Conservation (phyloP, 2,797 vertebrate species). For the Naso thynnoides region DNA sequence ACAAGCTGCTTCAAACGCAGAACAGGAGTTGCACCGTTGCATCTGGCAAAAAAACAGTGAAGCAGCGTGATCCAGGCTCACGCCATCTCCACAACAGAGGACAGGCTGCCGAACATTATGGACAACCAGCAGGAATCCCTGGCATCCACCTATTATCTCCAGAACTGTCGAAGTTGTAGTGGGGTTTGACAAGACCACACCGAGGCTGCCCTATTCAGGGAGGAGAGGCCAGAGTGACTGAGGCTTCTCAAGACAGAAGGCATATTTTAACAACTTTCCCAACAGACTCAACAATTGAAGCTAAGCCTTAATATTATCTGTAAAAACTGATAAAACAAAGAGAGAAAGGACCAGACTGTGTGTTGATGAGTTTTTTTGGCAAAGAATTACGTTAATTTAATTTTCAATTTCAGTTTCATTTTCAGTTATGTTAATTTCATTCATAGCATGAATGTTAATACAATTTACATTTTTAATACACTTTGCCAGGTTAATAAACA, state of each 20-base stretch:
- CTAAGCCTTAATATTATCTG: background rate
- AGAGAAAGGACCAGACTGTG: background rate
- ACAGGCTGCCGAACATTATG: conserved; percentile 74
- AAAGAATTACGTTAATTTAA: too few species aligned
- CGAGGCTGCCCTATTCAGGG: conserved; percentile 25
- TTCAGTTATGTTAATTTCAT: too few species aligned
- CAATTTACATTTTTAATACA: background rate
- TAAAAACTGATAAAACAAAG: background rate
- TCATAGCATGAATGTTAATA: too few species aligned
- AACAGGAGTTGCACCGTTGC: conserved; percentile 68
- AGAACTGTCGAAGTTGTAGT: conserved; percentile 29
- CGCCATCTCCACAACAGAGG: conserved; percentile 65
- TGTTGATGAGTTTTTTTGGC: background rate
- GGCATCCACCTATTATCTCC: conserved; percentile 46
- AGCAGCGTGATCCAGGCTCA: conserved; percentile 63
- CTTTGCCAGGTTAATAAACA: background rate
- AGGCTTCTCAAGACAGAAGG: conserved; percentile 8
- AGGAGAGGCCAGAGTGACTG: background rate
- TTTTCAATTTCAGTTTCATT: too few species aligned
- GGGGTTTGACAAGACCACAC: conserved; percentile 61
- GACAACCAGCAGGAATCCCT: conserved; percentile 70
- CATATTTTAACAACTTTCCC: conserved; percentile 8
- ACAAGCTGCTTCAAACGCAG: conserved; percentile 48
- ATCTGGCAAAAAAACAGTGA: conserved; percentile 72
- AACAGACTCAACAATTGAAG: background rate